These are phyloP conservation scores for Illadopsis cleaveri DNA, from an alignment of 2,113 vertebrate genomes.

Conservation along the genomic window DNA sequence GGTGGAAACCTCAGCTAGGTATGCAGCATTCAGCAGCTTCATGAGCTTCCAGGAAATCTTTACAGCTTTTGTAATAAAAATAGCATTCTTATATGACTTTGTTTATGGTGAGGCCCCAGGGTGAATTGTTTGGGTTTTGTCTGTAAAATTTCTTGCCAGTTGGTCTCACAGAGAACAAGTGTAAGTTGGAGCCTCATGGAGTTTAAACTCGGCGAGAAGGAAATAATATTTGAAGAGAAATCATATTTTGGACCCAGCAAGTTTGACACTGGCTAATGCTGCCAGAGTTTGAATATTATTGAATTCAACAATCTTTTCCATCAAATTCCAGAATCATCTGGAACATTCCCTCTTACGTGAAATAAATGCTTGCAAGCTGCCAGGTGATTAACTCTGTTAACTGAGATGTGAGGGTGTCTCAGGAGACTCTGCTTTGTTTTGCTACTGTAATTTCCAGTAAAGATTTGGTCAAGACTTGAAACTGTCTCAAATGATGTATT, in stretches of 20 bases:
- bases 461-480: conserved; percentile 62
- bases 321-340: conserved; percentile 54
- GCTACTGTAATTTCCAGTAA: conserved; percentile 73
- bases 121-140: conserved; percentile 41
- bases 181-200: background rate
- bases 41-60: conserved; percentile 54
- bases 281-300: conserved; percentile 42
- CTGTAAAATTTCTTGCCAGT: conserved; percentile 7
- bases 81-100: conserved; percentile 33
- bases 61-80: conserved; percentile 47
- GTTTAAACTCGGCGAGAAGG: background rate
- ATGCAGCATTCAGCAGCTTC: background rate
- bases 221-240: conserved; percentile 47
- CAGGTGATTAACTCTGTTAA: conserved; percentile 62
- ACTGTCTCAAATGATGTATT: conserved; percentile 68
- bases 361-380: conserved; percentile 32
- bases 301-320: conserved; percentile 44
- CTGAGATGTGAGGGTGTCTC: conserved; percentile 40
- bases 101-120: conserved; percentile 33
- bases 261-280: conserved; percentile 1
- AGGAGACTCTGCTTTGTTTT: conserved; percentile 58
- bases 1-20: conserved; percentile 9
- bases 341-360: background rate
- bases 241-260: conserved; percentile 5
- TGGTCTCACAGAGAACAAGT: conserved; percentile 21